These are phyloP conservation scores for Austrolebias charrua DNA, from an alignment of 2,797 vertebrate species.

Conservation along the genomic window DNA sequence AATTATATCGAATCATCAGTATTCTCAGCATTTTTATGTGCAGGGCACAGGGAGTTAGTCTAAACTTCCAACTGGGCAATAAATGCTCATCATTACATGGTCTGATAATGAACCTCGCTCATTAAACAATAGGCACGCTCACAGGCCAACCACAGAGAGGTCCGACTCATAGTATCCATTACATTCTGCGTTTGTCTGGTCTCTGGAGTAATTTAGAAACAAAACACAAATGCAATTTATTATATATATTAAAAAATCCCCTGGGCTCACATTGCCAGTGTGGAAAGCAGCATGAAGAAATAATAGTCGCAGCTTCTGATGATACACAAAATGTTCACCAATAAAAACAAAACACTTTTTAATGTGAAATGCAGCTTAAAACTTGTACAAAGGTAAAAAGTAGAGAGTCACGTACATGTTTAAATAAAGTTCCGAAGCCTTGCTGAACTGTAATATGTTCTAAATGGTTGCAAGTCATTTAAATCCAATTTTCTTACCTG, in stretches of 20 bases:
- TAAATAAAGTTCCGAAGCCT: background rate
- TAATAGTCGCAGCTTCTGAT: constrained; percentile 3
- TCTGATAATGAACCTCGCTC: constrained; percentile 55
- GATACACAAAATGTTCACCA: constrained; percentile 11
- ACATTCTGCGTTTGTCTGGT: constrained; percentile 35
- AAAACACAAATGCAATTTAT: constrained; percentile 42
- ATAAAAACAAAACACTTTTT: constrained; percentile 6
- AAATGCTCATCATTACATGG: constrained; percentile 61
- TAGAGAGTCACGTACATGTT: no score
- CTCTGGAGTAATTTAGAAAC: constrained; percentile 51
- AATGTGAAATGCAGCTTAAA: background rate
- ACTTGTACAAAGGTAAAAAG: background rate
- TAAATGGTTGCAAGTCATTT: background rate
- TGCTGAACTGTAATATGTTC: no score
- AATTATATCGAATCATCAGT: constrained; percentile 67
- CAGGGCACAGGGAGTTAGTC: constrained; percentile 33
- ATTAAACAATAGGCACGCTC: constrained; percentile 48
- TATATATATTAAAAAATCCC: constrained; percentile 21
- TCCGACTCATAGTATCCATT: constrained; percentile 47
- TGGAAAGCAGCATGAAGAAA: constrained; percentile 31
- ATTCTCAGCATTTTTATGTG: constrained; percentile 28
- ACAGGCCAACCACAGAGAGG: constrained; percentile 10
- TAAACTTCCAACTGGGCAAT: constrained; percentile 48
- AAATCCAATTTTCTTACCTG: background rate
- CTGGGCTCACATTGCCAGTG: constrained; percentile 18